Conservation (phyloP, 2,113 vertebrate genomes). For the Acanthochromis polyacanthus region DNA sequence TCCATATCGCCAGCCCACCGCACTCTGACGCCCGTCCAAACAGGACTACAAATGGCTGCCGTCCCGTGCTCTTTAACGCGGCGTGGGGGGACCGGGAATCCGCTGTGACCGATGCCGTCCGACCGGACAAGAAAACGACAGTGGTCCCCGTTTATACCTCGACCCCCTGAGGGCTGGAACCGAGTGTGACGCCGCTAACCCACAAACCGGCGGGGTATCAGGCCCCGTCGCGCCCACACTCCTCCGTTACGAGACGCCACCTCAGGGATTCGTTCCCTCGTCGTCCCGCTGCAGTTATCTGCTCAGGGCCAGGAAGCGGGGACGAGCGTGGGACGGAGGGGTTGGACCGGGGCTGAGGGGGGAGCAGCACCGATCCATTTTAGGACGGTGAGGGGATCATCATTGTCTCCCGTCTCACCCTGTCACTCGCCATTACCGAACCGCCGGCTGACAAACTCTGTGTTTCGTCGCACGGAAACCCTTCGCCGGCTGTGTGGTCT, state of each 20-base stretch:
- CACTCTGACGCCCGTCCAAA: conserved; percentile 67
- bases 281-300: conserved; percentile 74
- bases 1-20: conserved; percentile 70
- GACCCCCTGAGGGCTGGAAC: conserved; percentile 55
- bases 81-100: conserved; percentile 59
- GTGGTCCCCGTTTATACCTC: conserved; percentile 51
- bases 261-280: conserved; percentile 66
- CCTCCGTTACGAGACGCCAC: conserved; percentile 61
- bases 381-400: conserved; percentile 76
- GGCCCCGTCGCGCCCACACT: conserved; percentile 66
- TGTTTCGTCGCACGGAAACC: not conserved
- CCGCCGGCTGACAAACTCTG: conserved; percentile 58
- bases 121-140: conserved; percentile 67
- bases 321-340: conserved; percentile 60
- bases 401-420: conserved; percentile 78
- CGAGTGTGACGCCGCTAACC: conserved; percentile 69
- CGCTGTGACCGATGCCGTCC: conserved; percentile 69
- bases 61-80: conserved; percentile 53
- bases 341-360: conserved; percentile 55
- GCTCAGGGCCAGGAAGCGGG: conserved; percentile 79
- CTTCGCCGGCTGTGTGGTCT: conserved; percentile 76
- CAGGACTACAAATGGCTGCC: conserved; percentile 67
- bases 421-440: conserved; percentile 77
- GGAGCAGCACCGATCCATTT: conserved; percentile 73
- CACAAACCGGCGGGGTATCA: conserved; percentile 72